Evolutionary conservation across 1,140 invertebrate species (phyloP).

Genomic region (Penaeus chinensis): DNA sequence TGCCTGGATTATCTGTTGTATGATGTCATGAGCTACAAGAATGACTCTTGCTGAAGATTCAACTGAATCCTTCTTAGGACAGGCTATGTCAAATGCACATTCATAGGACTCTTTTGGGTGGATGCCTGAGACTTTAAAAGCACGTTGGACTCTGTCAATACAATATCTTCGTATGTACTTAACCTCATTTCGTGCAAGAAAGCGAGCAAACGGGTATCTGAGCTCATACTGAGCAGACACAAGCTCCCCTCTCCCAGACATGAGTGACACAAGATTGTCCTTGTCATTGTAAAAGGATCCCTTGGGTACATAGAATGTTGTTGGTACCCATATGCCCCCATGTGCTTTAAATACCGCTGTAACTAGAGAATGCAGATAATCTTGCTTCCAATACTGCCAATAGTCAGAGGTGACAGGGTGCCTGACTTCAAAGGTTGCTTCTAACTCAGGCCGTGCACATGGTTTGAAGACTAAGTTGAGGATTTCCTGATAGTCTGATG

Average conservation of each 20-base stretch:
- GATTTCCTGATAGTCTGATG: conserved; percentile 59
- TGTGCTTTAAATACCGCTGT: conserved; percentile 57
- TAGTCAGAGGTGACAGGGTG: conserved; percentile 36
- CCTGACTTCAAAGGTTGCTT: conserved; percentile 57
- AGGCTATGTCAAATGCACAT: conserved; percentile 94
- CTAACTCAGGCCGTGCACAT: conserved; percentile 49
- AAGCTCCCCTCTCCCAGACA: conserved; percentile 85
- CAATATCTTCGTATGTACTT: conserved; percentile 84
- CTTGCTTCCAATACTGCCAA: conserved; percentile 50
- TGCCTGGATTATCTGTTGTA: conserved; percentile 78
- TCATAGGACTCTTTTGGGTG: conserved; percentile 90
- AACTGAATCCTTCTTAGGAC: conserved; percentile 76
- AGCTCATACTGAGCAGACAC: conserved; percentile 84
- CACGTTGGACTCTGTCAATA: conserved; percentile 87
- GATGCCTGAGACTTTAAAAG: conserved; percentile 83
- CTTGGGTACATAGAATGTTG: conserved; percentile 58
- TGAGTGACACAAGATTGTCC: conserved; percentile 72
- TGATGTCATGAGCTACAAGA: conserved; percentile 81
- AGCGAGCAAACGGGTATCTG: conserved; percentile 82
- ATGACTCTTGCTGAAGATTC: conserved; percentile 88
- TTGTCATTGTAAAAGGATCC: conserved; percentile 56
- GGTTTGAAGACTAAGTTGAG: conserved; percentile 60
- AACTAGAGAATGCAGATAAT: conserved; percentile 52
- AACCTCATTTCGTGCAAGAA: conserved; percentile 84
- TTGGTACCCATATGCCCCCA: conserved; percentile 62